Percentiles rank a stretch among this genome's conserved stretches.
Evolutionary conservation across 30 jellyfish, hydroid and myxozoan species (phyloP).

Genomic region (Haliclystus octoradiatus): DNA sequence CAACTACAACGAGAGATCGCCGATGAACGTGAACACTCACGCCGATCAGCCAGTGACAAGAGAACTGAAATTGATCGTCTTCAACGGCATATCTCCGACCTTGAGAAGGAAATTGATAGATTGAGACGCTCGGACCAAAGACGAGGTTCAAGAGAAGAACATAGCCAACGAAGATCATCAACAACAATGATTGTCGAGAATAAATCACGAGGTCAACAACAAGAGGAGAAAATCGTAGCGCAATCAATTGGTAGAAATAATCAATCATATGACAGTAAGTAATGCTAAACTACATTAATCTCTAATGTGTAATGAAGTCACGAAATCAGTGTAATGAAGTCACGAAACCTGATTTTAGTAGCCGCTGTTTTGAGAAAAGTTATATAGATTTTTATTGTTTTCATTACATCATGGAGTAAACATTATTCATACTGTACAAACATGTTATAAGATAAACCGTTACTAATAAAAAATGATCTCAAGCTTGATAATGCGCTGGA

Average conservation of each 20-base stretch:
- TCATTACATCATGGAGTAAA: too few species aligned
- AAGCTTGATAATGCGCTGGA: too few species aligned
- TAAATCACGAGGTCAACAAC: slow-evolving; percentile 17
- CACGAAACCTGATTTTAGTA: too few species aligned
- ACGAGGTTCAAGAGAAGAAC: slow-evolving; percentile 40
- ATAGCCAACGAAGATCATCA: slow-evolving; percentile 38
- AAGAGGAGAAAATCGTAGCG: slow-evolving; percentile 31
- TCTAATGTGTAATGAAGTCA: not conserved
- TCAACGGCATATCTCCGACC: slow-evolving; percentile 34
- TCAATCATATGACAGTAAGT: not conserved
- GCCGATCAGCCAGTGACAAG: slow-evolving; percentile 40
- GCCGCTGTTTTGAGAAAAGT: too few species aligned
- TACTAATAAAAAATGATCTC: too few species aligned
- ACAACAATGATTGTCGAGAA: slow-evolving; percentile 45
- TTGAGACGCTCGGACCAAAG: slow-evolving; percentile 36
- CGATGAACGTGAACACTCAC: slow-evolving; percentile 59
- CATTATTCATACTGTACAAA: too few species aligned
- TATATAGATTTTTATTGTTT: too few species aligned
- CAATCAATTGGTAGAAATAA: slow-evolving; percentile 23
- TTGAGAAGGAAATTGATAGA: slow-evolving; percentile 53
- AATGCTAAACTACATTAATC: not conserved
- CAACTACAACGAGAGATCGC: slow-evolving; percentile 57
- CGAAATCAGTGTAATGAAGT: too few species aligned
- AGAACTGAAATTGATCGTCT: slow-evolving; percentile 61
- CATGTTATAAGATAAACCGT: too few species aligned